Conservation (phyloP, 2,888 invertebrate genomes). For the Morpho achilles region DNA sequence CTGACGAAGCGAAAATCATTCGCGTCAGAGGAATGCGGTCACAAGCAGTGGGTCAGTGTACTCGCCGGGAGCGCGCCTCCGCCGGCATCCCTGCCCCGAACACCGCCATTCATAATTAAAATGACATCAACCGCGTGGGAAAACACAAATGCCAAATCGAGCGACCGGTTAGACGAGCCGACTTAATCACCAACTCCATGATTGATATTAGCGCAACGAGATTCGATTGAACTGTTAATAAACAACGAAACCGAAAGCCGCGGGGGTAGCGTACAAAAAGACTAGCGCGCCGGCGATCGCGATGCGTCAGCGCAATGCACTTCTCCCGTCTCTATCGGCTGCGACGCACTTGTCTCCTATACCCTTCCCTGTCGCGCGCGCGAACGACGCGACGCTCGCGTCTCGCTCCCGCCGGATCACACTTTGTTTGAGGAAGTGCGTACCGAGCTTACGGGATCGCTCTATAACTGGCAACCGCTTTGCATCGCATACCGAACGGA, state of each 20-base stretch:
- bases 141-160: conserved; percentile 62
- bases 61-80: conserved; percentile 40
- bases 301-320: conserved; percentile 74
- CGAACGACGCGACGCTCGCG: conserved; percentile 25
- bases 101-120: conserved; percentile 68
- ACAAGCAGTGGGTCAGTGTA: conserved; percentile 64
- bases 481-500: conserved; percentile 61
- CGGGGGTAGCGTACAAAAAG: conserved; percentile 56
- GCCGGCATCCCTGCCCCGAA: conserved; percentile 46
- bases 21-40: conserved; percentile 46
- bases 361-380: conserved; percentile 38
- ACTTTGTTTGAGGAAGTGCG: conserved; percentile 65
- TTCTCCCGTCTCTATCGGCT: conserved; percentile 40
- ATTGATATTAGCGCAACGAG: conserved; percentile 61
- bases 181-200: conserved; percentile 57
- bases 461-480: conserved; percentile 47
- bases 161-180: conserved; percentile 62
- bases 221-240: conserved; percentile 48
- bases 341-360: conserved; percentile 51
- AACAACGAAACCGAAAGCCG: conserved; percentile 63
- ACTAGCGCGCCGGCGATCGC: conserved; percentile 58
- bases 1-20: conserved; percentile 65
- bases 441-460: conserved; percentile 54
- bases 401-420: conserved; percentile 36
- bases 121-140: conserved; percentile 77